Conservation (phyloP, 1,140 invertebrate genomes). For the Neodiprion lecontei region DNA sequence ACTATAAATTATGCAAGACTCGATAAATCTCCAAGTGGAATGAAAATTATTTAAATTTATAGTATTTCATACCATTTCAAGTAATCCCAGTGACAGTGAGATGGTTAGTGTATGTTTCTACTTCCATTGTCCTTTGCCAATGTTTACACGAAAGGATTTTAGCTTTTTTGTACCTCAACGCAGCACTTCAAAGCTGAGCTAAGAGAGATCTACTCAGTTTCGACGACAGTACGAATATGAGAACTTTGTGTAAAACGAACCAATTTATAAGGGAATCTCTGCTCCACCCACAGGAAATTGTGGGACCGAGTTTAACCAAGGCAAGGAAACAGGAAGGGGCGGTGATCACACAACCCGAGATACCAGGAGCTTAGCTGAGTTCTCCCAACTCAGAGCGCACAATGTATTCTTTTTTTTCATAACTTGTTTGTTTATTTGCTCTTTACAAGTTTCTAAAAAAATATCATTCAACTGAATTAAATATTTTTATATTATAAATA, state of each 20-base stretch:
- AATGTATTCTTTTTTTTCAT: neutral
- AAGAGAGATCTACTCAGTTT: neutral
- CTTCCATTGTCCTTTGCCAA: neutral
- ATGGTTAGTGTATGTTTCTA: neutral
- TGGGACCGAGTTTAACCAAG: neutral
- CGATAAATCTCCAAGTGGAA: neutral
- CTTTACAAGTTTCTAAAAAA: too few relatives aligned
- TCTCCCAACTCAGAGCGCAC: neutral
- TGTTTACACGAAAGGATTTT: neutral
- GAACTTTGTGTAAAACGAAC: neutral
- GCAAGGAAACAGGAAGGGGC: constrained; percentile 26
- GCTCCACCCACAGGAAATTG: constrained; percentile 17
- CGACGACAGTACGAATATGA: neutral
- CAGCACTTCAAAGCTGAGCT: too few relatives aligned
- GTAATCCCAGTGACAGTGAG: neutral
- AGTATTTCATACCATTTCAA: neutral
- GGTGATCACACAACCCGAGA: constrained; percentile 8
- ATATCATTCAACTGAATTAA: too few relatives aligned
- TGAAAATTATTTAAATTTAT: neutral
- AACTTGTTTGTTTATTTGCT: too few relatives aligned
- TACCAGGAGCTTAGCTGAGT: neutral
- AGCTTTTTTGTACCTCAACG: too few relatives aligned
- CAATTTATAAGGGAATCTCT: neutral
- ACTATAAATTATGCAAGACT: constrained; percentile 8
- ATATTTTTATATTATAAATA: too few relatives aligned